Percentiles rank a stretch among this genome's conserved stretches.
Conservation (phyloP, 1,140 invertebrate genomes). For the Thaumatotibia leucotreta region DNA sequence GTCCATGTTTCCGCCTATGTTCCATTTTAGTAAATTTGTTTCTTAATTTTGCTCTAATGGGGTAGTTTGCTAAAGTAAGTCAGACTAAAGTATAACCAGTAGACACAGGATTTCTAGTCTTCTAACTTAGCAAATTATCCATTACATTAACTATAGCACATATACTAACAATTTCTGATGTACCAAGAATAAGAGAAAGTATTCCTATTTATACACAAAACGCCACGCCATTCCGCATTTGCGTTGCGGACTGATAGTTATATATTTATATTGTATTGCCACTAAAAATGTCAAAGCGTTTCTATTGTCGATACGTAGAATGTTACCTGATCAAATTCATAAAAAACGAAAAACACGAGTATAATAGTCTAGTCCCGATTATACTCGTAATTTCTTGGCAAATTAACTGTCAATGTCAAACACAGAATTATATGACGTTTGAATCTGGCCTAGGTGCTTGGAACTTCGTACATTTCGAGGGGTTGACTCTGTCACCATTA, state of each 20-base stretch:
- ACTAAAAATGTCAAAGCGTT: neutral
- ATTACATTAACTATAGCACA: neutral
- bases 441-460: no score
- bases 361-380: no score
- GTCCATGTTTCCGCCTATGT: slow-evolving; percentile 21
- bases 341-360: neutral
- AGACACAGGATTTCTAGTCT: neutral
- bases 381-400: no score
- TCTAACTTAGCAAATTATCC: neutral
- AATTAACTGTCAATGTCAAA: no score
- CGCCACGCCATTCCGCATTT: neutral
- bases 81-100: neutral
- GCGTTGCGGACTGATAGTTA: neutral
- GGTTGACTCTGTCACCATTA: no score
- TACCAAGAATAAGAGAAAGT: neutral
- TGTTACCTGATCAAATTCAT: neutral
- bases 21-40: slow-evolving; percentile 27
- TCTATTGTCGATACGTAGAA: neutral
- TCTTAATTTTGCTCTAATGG: slow-evolving; percentile 11
- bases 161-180: neutral
- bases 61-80: neutral
- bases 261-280: neutral
- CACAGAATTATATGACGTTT: no score
- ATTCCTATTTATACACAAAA: slow-evolving; percentile 1
- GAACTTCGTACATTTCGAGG: no score